Conservation (phyloP, 1,140 invertebrate genomes). For the Dreissena polymorpha region DNA sequence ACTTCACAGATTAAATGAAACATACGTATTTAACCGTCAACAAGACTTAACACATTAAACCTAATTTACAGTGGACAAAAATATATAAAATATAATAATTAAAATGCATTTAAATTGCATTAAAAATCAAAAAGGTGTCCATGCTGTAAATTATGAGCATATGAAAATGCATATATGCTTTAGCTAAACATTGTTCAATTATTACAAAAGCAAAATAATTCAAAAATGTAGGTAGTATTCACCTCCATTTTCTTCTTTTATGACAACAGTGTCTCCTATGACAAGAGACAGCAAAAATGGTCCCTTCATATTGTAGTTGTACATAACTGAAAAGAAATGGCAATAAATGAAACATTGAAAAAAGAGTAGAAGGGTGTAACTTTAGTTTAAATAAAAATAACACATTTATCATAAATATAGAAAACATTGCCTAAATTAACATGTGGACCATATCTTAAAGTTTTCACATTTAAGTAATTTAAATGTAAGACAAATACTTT, state of each 20-base stretch:
- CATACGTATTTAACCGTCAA: no score
- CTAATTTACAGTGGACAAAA: no score
- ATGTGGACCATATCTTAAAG: background rate
- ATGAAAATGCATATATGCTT: no score
- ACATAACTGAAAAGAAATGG: conserved; percentile 45
- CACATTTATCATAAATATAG: background rate
- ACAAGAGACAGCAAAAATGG: conserved; percentile 12
- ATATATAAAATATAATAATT: no score
- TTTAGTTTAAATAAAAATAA: background rate
- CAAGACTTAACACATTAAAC: no score
- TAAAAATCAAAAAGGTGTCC: no score
- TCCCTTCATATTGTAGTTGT: conserved; percentile 41
- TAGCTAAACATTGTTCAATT: no score
- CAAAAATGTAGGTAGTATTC: background rate
- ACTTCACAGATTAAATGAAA: no score
- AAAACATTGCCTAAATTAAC: background rate
- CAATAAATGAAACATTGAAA: background rate
- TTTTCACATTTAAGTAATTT: background rate
- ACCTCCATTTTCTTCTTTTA: conserved; percentile 43
- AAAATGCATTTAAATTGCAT: no score
- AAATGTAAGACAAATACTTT: background rate
- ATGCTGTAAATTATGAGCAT: no score
- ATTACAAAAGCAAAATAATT: no score
- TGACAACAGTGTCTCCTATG: conserved; percentile 48
- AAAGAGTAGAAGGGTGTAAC: background rate